A percentile compares a stretch with the other conserved stretches of the same genome.
phyloP scores from a whole-genome alignment of 2,797 vertebrate species.

The Microctenopoma lineatum region DNA sequence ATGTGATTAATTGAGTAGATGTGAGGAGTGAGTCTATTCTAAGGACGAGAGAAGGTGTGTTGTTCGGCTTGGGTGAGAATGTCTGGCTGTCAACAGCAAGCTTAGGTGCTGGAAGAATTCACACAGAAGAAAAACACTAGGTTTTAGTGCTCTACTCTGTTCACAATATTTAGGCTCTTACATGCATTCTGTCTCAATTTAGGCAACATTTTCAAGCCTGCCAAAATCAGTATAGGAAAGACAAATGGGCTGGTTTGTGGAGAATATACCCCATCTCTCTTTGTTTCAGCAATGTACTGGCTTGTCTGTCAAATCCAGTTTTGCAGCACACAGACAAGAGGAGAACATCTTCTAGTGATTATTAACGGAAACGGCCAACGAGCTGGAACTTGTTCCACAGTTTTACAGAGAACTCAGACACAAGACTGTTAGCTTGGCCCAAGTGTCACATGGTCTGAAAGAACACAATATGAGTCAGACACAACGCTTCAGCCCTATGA shows the following conservation, averaged over 20 bases:
- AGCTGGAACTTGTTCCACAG: constrained; percentile 69
- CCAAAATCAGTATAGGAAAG: constrained; percentile 62
- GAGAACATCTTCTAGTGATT: constrained; percentile 69
- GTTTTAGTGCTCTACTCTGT: constrained; percentile 48
- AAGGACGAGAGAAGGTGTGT: constrained; percentile 50
- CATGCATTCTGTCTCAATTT: constrained; percentile 71
- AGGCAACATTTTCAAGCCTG: constrained; percentile 59
- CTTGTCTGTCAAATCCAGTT: constrained; percentile 72
- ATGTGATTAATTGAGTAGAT: constrained; percentile 74
- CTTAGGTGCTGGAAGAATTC: constrained; percentile 26
- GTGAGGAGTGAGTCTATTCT: constrained; percentile 67
- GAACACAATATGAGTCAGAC: constrained; percentile 53
- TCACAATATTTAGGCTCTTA: constrained; percentile 59
- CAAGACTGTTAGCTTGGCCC: constrained; percentile 40
- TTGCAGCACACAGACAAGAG: constrained; percentile 47
- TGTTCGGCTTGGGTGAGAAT: constrained; percentile 53
- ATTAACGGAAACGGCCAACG: constrained; percentile 64
- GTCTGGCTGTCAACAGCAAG: constrained; percentile 43
- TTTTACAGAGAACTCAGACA: constrained; percentile 35
- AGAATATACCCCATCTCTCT: constrained; percentile 65
- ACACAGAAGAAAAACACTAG: constrained; percentile 8
- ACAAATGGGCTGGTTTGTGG: constrained; percentile 73
- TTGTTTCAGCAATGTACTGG: constrained; percentile 50
- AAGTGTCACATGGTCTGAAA: constrained; percentile 49
- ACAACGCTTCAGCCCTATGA: constrained; percentile 42